A percentile compares a stretch with the other conserved stretches of the same genome.
These are phyloP conservation scores for Masnerella sp. DNA, from an alignment of 2,888 invertebrate species.

Conservation along the genomic window DNA sequence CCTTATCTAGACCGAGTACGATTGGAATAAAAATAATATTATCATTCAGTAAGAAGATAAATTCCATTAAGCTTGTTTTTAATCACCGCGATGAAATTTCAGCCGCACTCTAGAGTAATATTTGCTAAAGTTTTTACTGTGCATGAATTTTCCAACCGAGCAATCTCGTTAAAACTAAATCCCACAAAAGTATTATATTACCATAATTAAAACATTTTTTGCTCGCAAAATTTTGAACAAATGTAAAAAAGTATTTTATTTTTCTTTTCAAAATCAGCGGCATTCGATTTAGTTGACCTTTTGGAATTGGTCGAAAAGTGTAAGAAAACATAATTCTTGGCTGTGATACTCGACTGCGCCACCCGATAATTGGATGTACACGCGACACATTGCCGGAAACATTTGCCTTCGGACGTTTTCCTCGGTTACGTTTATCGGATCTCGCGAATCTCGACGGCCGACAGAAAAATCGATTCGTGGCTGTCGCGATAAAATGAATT, in stretches of 20 bases:
- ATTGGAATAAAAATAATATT: constrained; percentile 11
- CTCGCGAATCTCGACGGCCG: constrained; percentile 23
- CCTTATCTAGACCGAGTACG: not conserved
- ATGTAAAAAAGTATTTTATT: too few relatives aligned
- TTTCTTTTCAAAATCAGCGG: too few relatives aligned
- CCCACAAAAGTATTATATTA: too few relatives aligned
- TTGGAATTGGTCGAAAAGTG: too few relatives aligned
- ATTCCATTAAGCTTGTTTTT: constrained; percentile 12
- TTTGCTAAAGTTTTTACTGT: constrained; percentile 9
- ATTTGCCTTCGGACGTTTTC: constrained; percentile 19
- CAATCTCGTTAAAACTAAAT: too few relatives aligned
- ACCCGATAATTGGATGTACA: constrained; percentile 34
- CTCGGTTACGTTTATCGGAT: constrained; percentile 25
- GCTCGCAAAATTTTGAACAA: too few relatives aligned
- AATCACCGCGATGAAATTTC: constrained; percentile 23
- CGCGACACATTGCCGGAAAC: constrained; percentile 18
- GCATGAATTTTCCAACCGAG: constrained; percentile 27
- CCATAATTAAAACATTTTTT: too few relatives aligned
- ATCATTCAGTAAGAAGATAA: constrained; percentile 8
- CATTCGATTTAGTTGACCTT: not conserved
- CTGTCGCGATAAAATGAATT: constrained; percentile 53
- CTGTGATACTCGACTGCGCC: constrained; percentile 4
- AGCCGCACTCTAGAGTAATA: constrained; percentile 4
- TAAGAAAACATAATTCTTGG: too few relatives aligned
- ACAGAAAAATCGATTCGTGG: constrained; percentile 43